Conservation (phyloP, 2,888 invertebrate genomes). For the Dasysyrphus albostriatus region DNA sequence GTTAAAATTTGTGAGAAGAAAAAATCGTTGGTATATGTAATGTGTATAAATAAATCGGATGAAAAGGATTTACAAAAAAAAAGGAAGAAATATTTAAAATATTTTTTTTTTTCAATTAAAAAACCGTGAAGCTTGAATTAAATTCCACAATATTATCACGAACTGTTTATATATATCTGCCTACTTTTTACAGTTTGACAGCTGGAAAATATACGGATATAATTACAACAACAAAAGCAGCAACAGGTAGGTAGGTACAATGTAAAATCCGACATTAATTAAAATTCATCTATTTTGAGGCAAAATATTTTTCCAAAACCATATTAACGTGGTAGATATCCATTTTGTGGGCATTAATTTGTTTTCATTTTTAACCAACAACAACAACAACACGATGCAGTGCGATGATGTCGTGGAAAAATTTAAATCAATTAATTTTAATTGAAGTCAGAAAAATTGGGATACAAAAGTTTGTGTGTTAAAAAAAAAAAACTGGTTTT, state of each 20-base stretch:
- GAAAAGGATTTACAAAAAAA: constrained; percentile 32
- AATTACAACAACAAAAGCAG: neutral
- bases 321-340: neutral
- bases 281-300: constrained; percentile 63
- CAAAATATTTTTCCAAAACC: constrained; percentile 35
- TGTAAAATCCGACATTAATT: constrained; percentile 59
- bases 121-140: constrained; percentile 48
- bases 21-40: constrained; percentile 21
- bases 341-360: constrained; percentile 35
- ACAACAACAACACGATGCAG: neutral
- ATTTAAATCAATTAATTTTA: constrained; percentile 25
- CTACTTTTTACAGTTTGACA: neutral
- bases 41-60: constrained; percentile 46
- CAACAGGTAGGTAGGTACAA: constrained; percentile 44
- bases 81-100: neutral
- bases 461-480: no score
- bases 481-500: no score
- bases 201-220: constrained; percentile 2
- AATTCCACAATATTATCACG: constrained; percentile 24
- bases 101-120: constrained; percentile 39
- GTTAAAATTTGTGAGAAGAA: constrained; percentile 53
- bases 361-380: constrained; percentile 12
- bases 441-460: neutral
- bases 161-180: neutral
- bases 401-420: neutral